These are phyloP conservation scores for Phaethon lepturus DNA, from an alignment of 2,113 vertebrate species.

Conservation along the genomic window DNA sequence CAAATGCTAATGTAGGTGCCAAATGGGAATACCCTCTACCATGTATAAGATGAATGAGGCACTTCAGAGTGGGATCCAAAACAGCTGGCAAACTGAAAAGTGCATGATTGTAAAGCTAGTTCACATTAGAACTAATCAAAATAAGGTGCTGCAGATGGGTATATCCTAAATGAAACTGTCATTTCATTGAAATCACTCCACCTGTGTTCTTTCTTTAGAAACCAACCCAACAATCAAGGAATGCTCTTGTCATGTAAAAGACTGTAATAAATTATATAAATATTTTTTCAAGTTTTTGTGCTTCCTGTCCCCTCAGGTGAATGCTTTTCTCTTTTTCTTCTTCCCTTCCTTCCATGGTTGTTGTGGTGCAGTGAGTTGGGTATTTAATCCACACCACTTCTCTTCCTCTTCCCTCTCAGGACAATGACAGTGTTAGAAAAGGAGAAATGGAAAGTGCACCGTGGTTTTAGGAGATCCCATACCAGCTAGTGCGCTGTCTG, in stretches of 20 bases:
- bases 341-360: neutral
- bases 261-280: neutral
- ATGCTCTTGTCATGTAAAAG: neutral
- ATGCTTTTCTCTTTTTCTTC: neutral
- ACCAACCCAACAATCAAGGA: neutral
- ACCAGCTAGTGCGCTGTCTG: neutral
- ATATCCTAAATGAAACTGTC: neutral
- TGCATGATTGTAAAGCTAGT: neutral
- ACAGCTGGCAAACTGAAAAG: conserved; percentile 7
- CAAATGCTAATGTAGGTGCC: neutral
- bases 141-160: neutral
- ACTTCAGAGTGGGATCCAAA: neutral
- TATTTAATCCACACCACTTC: neutral
- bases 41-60: neutral
- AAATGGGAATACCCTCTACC: conserved; percentile 8
- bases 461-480: neutral
- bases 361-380: neutral
- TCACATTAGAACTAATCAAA: conserved; percentile 12
- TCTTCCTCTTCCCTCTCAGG: neutral
- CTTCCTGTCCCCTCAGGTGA: neutral
- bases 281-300: neutral
- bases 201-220: neutral
- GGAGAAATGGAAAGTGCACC: neutral
- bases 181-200: neutral
- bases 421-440: neutral